Evolutionary conservation across 2,113 vertebrate genomes (phyloP), one percentile per base, ranked within the genome.

Genomic region (Oncorhynchus clarkii): DNA sequence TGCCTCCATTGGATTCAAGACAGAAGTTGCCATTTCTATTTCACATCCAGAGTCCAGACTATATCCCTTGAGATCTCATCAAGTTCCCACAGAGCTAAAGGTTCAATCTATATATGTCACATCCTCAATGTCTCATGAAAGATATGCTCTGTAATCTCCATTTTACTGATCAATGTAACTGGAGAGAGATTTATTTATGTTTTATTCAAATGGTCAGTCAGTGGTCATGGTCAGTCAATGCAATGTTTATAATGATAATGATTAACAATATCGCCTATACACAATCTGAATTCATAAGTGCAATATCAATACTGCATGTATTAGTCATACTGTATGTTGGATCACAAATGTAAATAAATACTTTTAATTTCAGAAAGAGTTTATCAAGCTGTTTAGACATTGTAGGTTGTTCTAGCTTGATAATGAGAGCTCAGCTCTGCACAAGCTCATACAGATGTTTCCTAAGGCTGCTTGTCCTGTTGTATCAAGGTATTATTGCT

Each of bases 381-480:
- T 67, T 45, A 84, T 75, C 64, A 75, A 26, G 73, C 2, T 6
- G 24, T 72, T 80, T 24, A 70, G 72, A 62, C 71, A 78, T 57
- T 45, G 39, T 45, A 45, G 9, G 39, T 82, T 85, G 62, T 26
- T 39, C 75, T 59, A 31, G 71, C 67, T 66, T 82, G 48, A 76
- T 77, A 70, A 13, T 45, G 39, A 13, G 39, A 70, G 20, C 13
- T 26, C 70, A 70, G 9, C 14, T 27, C 70, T 54, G 70, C 70
- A 71, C 48, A 71, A 82, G 81, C 39, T 45, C 39, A 45, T 45
- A 45, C 39, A 45, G 39, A 45, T 9, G 39, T 45, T 45, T 45
- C 9, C 39, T 12, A 45, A 45, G 39, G 39, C 39, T 45, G 39
- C 39, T 45, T 45, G 39, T 45, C 39, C 73, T 74, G 60, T 71